Evolutionary conservation across 2,797 vertebrate genomes (phyloP).

Genomic region (Halcyon leucocephala): DNA sequence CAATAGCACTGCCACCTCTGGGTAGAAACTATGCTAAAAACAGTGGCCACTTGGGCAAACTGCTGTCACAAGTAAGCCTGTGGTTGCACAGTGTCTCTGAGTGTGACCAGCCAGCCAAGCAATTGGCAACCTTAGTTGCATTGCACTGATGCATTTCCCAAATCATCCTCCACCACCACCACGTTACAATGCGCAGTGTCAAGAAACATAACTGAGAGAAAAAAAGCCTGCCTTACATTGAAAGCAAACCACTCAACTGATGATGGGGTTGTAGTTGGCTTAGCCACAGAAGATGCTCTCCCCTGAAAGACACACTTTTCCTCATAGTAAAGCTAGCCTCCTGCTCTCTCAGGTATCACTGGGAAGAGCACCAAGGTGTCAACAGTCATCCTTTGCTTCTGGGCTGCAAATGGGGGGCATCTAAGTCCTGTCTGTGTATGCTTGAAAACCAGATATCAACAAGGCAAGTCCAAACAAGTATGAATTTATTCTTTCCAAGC

Average conservation of each 20-base stretch:
- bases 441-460: neutral
- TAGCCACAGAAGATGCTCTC: neutral
- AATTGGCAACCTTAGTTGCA: neutral
- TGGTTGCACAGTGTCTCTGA: neutral
- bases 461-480: neutral
- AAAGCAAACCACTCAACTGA: neutral
- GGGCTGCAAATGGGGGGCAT: neutral
- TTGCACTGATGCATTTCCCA: neutral
- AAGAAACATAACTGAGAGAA: neutral
- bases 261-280: neutral
- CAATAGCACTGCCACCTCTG: neutral
- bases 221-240: neutral
- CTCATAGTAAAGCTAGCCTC: neutral
- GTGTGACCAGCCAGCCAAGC: neutral
- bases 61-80: neutral
- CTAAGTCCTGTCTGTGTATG: neutral
- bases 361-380: neutral
- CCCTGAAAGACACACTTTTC: neutral
- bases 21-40: neutral
- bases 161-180: neutral
- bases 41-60: fast-evolving
- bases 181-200: neutral
- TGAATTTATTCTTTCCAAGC: neutral
- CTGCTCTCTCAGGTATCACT: neutral
- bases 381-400: neutral